phyloP scores from a whole-genome alignment of 2,888 invertebrate species.

The Macropis europaea region DNA sequence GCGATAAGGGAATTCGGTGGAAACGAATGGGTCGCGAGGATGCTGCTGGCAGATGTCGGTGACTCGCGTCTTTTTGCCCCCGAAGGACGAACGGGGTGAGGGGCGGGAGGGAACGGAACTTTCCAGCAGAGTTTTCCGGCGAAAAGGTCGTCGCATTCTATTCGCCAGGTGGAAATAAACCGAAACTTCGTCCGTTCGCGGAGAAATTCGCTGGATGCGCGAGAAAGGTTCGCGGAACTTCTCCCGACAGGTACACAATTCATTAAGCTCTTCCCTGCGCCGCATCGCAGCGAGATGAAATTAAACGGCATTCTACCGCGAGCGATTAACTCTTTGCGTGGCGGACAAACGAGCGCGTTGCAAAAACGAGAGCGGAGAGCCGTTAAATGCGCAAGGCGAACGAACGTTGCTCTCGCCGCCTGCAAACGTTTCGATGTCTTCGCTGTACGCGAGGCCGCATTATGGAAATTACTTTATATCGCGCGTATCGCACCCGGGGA shows the following conservation, averaged over 20 bases:
- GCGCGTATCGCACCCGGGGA: no score
- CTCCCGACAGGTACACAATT: conserved; percentile 39
- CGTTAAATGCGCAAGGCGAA: no score
- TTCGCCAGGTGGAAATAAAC: conserved; percentile 34
- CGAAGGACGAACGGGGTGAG: no score
- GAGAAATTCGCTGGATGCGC: conserved; percentile 7
- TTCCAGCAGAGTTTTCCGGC: conserved; percentile 8
- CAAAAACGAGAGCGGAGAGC: no score
- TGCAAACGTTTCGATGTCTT: conserved; percentile 7
- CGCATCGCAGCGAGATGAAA: conserved; percentile 42
- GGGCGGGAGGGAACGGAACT: no score
- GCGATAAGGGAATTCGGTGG: conserved; percentile 55
- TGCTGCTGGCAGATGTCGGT: conserved; percentile 59
- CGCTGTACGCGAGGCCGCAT: no score
- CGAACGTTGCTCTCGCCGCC: background rate
- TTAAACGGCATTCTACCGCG: conserved; percentile 22
- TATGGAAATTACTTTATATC: no score
- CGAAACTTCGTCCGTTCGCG: conserved; percentile 23
- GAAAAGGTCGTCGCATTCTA: background rate
- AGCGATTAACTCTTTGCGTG: conserved; percentile 41
- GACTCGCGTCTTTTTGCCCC: conserved; percentile 45
- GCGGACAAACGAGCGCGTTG: background rate
- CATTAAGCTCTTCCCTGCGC: conserved; percentile 37
- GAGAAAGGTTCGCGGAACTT: conserved; percentile 22
- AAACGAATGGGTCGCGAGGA: conserved; percentile 54